Evolutionary conservation across 2,113 vertebrate genomes (phyloP).

Genomic region (Ariopsis seemanni): DNA sequence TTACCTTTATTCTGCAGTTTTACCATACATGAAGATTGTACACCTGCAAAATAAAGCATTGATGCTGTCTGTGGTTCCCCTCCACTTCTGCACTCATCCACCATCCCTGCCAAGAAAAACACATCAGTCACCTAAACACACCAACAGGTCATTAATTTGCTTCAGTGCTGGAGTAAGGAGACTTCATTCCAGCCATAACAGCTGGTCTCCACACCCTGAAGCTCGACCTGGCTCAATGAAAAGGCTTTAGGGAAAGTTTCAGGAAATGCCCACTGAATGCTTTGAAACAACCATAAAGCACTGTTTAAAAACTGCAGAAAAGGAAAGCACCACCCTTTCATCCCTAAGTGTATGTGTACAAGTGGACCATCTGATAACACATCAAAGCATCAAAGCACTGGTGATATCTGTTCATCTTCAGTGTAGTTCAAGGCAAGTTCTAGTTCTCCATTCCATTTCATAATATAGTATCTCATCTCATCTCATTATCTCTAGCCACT

Average conservation of each 20-base stretch:
- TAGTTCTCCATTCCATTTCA: neutral
- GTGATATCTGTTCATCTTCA: neutral
- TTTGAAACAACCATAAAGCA: constrained; percentile 45
- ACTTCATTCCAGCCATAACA: constrained; percentile 33
- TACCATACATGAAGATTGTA: neutral
- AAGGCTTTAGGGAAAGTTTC: constrained; percentile 34
- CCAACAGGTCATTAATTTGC: constrained; percentile 35
- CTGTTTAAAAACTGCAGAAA: constrained; percentile 20
- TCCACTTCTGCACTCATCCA: constrained; percentile 6
- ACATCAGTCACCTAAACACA: constrained; percentile 42
- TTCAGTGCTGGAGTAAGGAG: constrained; percentile 19
- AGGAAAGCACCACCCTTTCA: constrained; percentile 31
- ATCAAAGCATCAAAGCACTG: neutral
- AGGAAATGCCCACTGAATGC: constrained; percentile 52
- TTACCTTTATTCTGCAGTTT: neutral
- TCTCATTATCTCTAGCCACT: too few species aligned
- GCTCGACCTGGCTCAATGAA: constrained; percentile 29
- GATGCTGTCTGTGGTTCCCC: neutral
- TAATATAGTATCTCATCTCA: neutral
- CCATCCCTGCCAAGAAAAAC: constrained; percentile 38
- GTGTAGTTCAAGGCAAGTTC: neutral
- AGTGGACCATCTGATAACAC: constrained; percentile 4
- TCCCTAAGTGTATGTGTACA: neutral
- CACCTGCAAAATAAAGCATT: constrained; percentile 5
- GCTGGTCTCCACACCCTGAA: constrained; percentile 41